Evolutionary conservation across 2,113 vertebrate genomes (phyloP).

Genomic region (Leucopternis melanops): DNA sequence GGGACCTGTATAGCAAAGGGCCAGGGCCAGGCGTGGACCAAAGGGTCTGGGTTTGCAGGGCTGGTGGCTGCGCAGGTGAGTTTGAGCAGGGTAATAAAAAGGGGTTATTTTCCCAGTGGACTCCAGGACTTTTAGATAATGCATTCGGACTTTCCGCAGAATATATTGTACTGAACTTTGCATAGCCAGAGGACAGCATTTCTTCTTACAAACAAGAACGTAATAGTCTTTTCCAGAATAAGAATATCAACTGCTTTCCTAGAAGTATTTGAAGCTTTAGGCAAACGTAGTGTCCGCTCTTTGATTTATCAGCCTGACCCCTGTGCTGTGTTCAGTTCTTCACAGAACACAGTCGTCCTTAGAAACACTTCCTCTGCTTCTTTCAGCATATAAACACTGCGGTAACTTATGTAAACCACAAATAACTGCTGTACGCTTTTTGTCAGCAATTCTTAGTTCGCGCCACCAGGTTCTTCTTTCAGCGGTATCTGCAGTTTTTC

Average conservation of each 20-base stretch:
- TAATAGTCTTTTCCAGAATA: neutral
- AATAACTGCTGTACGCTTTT: neutral
- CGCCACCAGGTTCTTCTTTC: neutral
- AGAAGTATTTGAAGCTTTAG: neutral
- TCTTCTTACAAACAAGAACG: neutral
- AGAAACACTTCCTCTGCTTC: constrained; percentile 1
- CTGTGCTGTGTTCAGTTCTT: neutral
- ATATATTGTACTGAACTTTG: neutral
- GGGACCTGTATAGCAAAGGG: neutral
- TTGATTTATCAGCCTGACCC: neutral
- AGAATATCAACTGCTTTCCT: neutral
- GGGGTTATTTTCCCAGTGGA: neutral
- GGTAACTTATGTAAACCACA: constrained; percentile 16
- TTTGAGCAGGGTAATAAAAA: neutral
- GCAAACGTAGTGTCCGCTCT: fast-evolving
- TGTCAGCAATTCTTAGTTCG: neutral
- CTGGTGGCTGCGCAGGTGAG: neutral
- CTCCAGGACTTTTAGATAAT: neutral
- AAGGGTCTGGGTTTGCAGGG: neutral
- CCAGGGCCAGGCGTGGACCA: neutral
- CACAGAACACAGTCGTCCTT: neutral
- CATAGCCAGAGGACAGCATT: neutral
- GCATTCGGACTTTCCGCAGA: neutral
- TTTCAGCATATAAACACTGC: neutral
- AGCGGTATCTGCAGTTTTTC: neutral